phyloP scores from a whole-genome alignment of 2,113 vertebrate species.

The Pantherophis guttatus region DNA sequence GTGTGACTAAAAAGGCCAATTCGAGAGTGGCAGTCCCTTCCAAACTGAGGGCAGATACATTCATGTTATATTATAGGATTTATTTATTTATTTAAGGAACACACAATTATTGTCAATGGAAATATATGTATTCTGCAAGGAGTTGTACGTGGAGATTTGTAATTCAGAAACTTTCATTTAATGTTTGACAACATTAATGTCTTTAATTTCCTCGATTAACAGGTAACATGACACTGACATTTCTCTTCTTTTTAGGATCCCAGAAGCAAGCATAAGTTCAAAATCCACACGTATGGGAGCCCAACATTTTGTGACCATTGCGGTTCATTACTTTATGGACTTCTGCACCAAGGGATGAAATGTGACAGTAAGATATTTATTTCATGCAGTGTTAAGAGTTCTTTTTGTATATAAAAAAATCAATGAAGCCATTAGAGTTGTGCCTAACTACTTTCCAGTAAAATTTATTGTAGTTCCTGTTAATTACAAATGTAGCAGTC shows the following conservation, averaged over 20 bases:
- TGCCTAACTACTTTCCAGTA: constrained; percentile 17
- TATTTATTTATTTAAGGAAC: background rate
- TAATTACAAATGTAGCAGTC: constrained; percentile 31
- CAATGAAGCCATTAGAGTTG: constrained; percentile 3
- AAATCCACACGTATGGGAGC: constrained; percentile 95
- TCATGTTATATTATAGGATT: background rate
- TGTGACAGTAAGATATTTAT: constrained; percentile 88
- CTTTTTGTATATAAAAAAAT: background rate
- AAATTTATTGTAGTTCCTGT: constrained; percentile 51
- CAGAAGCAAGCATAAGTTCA: constrained; percentile 99
- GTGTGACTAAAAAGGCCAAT: no score
- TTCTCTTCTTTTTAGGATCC: constrained; percentile 79
- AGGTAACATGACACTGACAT: background rate
- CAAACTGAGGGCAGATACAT: no score
- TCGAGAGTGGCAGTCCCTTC: no score
- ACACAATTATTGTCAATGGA: background rate
- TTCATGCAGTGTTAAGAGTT: background rate
- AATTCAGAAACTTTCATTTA: background rate
- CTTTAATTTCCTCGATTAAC: accelerated
- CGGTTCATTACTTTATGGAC: constrained; percentile 92
- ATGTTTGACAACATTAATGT: background rate
- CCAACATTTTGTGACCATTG: constrained; percentile 98
- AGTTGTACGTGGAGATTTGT: background rate
- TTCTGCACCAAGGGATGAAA: constrained; percentile 98
- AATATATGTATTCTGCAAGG: accelerated